Evolutionary conservation across 2,888 invertebrate genomes (phyloP).

Genomic region (Drosophila greeni): DNA sequence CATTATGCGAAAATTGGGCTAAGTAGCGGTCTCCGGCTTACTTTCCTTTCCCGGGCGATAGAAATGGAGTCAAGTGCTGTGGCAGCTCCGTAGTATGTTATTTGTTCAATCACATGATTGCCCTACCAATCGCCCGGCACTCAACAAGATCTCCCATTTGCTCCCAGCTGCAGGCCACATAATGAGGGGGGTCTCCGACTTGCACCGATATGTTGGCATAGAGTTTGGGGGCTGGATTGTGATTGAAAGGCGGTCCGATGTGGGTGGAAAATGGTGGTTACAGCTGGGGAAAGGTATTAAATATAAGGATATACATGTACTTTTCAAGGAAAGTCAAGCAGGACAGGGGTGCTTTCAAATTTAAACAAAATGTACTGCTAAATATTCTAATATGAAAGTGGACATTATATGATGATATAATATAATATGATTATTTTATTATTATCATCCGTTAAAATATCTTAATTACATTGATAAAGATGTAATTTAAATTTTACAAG

Average conservation of each 20-base stretch:
- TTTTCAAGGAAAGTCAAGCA: background rate
- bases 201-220: slow-evolving; percentile 25
- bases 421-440: too few species aligned
- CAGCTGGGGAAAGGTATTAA: slow-evolving; percentile 10
- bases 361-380: background rate
- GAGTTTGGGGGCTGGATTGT: slow-evolving; percentile 45
- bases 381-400: too few species aligned
- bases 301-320: background rate
- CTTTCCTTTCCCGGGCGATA: slow-evolving; percentile 40
- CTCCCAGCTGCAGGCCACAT: slow-evolving; percentile 40
- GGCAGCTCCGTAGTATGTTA: slow-evolving; percentile 58
- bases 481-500: background rate
- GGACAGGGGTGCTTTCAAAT: background rate
- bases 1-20: slow-evolving; percentile 71
- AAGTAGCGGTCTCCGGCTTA: slow-evolving; percentile 58
- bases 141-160: slow-evolving; percentile 42
- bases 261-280: slow-evolving; percentile 15
- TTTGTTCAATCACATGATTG: slow-evolving; percentile 69
- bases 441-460: too few species aligned
- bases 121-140: slow-evolving; percentile 39
- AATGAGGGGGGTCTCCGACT: slow-evolving; percentile 22
- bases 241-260: slow-evolving; percentile 28
- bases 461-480: background rate
- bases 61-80: slow-evolving; percentile 68
- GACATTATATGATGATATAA: too few species aligned